Evolutionary conservation across 2,888 invertebrate species (phyloP).

Genomic region (Alloscopus bannaensis): DNA sequence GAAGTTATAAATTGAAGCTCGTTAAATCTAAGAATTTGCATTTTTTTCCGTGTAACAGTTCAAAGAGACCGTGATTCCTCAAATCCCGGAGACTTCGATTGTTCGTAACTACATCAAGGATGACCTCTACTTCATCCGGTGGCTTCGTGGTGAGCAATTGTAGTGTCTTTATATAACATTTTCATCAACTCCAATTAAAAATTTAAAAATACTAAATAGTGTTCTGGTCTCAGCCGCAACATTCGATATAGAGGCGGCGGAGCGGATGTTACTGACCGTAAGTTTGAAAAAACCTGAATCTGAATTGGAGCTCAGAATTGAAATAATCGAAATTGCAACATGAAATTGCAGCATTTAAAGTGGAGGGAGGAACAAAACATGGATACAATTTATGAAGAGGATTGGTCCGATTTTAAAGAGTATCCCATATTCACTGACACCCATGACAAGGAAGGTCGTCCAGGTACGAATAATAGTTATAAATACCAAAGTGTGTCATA

Average conservation of each 20-base stretch:
- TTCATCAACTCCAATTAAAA: no score
- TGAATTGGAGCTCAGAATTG: no score
- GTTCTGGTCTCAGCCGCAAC: no score
- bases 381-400: slow-evolving; percentile 16
- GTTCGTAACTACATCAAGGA: slow-evolving; percentile 14
- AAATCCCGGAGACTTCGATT: not conserved
- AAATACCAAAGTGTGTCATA: not conserved
- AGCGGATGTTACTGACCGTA: no score
- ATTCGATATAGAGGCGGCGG: no score
- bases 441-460: slow-evolving; percentile 1
- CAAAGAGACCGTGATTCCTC: slow-evolving; percentile 1
- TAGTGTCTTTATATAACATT: no score
- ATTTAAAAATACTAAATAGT: no score
- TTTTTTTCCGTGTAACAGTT: no score
- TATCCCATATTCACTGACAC: slow-evolving; percentile 16
- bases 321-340: no score
- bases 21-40: no score
- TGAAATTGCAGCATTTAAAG: slow-evolving; percentile 6
- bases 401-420: not conserved
- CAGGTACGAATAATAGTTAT: not conserved
- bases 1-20: no score
- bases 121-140: slow-evolving; percentile 11
- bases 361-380: slow-evolving; percentile 12
- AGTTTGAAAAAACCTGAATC: no score
- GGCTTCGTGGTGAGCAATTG: slow-evolving; percentile 18